Evolutionary conservation across 2,797 vertebrate species (phyloP).

Genomic region (Acanthornis magna): DNA sequence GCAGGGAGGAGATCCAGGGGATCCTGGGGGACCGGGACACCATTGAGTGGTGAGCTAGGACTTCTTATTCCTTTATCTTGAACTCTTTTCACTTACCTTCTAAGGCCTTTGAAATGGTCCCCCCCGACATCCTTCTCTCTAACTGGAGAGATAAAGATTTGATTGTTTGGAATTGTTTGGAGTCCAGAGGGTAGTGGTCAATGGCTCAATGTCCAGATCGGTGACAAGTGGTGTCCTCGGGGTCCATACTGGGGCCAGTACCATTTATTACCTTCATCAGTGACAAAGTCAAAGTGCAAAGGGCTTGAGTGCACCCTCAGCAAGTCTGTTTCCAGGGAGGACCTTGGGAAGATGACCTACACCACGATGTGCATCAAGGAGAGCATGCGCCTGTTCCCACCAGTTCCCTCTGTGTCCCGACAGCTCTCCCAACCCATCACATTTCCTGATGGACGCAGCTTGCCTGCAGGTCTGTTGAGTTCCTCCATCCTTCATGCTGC

Average conservation of each 20-base stretch:
- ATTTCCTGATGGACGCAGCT: slow-evolving; percentile 84
- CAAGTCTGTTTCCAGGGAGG: slow-evolving; percentile 79
- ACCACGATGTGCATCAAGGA: slow-evolving; percentile 94
- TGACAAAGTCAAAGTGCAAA: background rate
- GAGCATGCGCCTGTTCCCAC: slow-evolving; percentile 84
- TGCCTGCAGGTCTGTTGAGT: slow-evolving; percentile 82
- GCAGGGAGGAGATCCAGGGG: slow-evolving; percentile 84
- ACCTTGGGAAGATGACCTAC: slow-evolving; percentile 86
- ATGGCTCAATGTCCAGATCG: background rate
- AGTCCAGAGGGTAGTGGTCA: background rate
- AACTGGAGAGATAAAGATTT: background rate
- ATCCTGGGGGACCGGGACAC: slow-evolving; percentile 76
- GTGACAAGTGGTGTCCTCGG: background rate
- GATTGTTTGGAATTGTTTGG: background rate
- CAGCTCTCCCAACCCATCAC: slow-evolving; percentile 80
- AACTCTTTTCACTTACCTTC: background rate
- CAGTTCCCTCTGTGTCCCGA: slow-evolving; percentile 75
- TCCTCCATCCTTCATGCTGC: background rate
- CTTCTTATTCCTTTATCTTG: slow-evolving; percentile 26
- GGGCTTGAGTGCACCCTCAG: background rate
- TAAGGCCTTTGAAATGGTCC: background rate
- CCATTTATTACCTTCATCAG: background rate
- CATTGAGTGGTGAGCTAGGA: slow-evolving; percentile 82
- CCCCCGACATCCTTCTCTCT: background rate
- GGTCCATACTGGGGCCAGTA: background rate